phyloP scores from a whole-genome alignment of 2,797 vertebrate species.

The Tauraco hartlaubi region DNA sequence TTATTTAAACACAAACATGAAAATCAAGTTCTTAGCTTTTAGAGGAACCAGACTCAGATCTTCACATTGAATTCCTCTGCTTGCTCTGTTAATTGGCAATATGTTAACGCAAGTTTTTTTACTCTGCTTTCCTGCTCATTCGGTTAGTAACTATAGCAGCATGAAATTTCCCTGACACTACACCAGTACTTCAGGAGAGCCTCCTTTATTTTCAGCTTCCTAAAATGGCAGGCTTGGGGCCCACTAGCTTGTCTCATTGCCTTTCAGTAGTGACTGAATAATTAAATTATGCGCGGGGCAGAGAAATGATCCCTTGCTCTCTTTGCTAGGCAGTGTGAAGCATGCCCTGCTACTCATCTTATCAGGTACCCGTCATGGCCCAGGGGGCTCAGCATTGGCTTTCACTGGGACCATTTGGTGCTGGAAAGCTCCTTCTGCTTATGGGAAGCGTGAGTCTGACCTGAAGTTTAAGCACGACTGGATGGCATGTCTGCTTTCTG shows the following conservation, averaged over 20 bases:
- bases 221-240: background rate
- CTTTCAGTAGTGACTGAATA: background rate
- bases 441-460: background rate
- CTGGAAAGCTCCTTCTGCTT: background rate
- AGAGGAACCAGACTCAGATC: background rate
- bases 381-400: background rate
- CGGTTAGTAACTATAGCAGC: background rate
- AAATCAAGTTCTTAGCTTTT: background rate
- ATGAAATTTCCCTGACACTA: background rate
- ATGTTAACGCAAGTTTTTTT: background rate
- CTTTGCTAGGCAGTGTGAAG: background rate
- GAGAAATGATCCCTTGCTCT: background rate
- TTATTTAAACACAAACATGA: background rate
- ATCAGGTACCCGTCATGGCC: background rate
- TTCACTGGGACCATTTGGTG: background rate
- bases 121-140: background rate
- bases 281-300: background rate
- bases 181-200: background rate
- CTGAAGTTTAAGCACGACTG: fast-evolving
- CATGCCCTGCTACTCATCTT: background rate
- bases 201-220: background rate
- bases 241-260: background rate
- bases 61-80: background rate
- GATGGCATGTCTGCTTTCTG: background rate
- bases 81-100: background rate